A percentile compares a stretch with the other conserved stretches of the same genome.
phyloP scores from a whole-genome alignment of 2,113 vertebrate species.

The Sylvia atricapilla region DNA sequence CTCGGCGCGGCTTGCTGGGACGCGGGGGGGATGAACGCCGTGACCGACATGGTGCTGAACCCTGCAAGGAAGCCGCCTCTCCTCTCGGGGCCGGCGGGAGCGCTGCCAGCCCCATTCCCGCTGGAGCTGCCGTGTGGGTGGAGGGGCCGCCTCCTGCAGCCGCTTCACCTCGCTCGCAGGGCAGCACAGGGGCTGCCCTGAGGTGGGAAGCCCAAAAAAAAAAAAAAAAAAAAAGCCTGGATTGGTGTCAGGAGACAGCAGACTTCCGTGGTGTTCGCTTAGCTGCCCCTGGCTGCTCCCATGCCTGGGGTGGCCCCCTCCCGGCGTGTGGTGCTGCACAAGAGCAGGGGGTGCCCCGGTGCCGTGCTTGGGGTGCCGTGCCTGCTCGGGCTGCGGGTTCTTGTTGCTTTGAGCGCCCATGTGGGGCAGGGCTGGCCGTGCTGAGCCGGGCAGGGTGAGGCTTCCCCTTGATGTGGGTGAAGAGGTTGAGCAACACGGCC shows the following conservation, averaged over 20 bases:
- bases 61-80: neutral
- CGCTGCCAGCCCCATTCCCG: neutral
- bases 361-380: neutral
- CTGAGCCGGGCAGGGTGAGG: neutral
- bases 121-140: neutral
- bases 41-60: neutral
- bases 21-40: neutral
- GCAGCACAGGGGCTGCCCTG: neutral
- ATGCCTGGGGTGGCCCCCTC: neutral
- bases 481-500: conserved; percentile 1
- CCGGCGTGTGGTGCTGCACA: neutral
- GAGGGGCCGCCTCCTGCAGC: neutral
- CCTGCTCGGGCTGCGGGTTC: fast-evolving
- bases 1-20: neutral
- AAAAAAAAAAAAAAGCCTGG: neutral
- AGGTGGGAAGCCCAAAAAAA: fast-evolving
- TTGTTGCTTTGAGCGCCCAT: neutral
- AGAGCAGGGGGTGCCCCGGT: fast-evolving
- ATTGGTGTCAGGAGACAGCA: neutral
- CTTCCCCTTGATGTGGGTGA: conserved; percentile 41
- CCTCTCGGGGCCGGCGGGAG: fast-evolving
- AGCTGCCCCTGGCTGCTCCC: neutral
- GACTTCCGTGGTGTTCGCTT: neutral
- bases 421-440: neutral
- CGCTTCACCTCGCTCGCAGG: neutral